Percentiles rank a stretch among this genome's conserved stretches.
Evolutionary conservation across 2,113 vertebrate genomes (phyloP).

Genomic region (Eonycteris spelaea): DNA sequence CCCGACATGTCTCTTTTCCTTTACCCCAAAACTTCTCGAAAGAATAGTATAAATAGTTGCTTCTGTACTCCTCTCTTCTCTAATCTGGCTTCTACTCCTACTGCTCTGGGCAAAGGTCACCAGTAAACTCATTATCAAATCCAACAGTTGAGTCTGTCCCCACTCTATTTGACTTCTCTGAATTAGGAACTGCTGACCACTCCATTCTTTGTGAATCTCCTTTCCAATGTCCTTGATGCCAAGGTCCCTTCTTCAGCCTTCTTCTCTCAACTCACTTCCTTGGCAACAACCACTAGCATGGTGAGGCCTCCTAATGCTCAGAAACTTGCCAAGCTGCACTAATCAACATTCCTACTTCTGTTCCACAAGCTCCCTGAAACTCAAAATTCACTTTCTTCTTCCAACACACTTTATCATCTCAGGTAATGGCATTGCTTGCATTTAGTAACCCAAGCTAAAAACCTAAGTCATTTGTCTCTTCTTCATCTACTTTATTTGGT

Average conservation of each 20-base stretch:
- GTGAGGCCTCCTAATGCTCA: background rate
- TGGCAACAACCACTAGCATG: background rate
- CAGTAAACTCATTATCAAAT: background rate
- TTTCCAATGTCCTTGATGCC: background rate
- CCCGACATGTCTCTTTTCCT: background rate
- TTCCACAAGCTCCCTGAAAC: background rate
- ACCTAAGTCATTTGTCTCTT: background rate
- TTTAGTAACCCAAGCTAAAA: background rate
- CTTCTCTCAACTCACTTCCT: constrained; percentile 4
- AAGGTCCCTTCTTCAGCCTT: background rate
- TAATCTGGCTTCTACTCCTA: background rate
- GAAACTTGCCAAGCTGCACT: background rate
- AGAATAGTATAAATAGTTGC: background rate
- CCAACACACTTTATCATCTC: background rate
- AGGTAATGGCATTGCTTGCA: background rate
- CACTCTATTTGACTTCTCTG: background rate
- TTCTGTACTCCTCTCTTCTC: background rate
- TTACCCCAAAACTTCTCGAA: background rate
- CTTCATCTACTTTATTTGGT: background rate
- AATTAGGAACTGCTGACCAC: background rate
- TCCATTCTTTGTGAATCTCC: background rate
- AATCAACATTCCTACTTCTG: background rate
- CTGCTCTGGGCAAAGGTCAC: constrained; percentile 9
- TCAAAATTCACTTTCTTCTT: constrained; percentile 4
- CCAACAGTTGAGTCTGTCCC: background rate